A percentile compares a stretch with the other conserved stretches of the same genome.
Conservation (phyloP, 2,797 vertebrate genomes). For the Pseudochromis fuscus region DNA sequence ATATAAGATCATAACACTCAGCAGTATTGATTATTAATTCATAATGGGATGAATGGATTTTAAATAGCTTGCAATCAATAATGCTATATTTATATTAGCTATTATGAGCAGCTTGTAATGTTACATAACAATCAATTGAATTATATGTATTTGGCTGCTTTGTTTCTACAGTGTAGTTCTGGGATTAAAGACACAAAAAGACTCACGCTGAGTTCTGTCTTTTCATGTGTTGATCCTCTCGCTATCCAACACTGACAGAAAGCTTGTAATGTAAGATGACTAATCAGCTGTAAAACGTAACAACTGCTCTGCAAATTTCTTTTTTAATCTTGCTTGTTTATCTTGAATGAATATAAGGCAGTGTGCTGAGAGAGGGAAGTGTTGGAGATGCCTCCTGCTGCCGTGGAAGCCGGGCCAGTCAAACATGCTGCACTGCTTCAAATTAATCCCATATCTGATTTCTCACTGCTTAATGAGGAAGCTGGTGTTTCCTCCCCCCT, state of each 20-base stretch:
- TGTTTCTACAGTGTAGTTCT: slow-evolving; percentile 16
- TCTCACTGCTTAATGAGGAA: slow-evolving; percentile 33
- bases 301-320: slow-evolving; percentile 32
- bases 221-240: not conserved
- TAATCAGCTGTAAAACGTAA: slow-evolving; percentile 45
- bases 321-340: slow-evolving; percentile 57
- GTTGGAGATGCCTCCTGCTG: slow-evolving; percentile 29
- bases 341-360: slow-evolving; percentile 29
- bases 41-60: slow-evolving; percentile 30
- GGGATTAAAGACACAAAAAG: not conserved
- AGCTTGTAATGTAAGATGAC: slow-evolving; percentile 14
- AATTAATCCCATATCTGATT: slow-evolving; percentile 39
- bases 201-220: not conserved
- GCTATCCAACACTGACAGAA: slow-evolving; percentile 15
- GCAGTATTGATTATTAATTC: slow-evolving; percentile 30
- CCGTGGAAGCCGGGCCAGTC: slow-evolving; percentile 18
- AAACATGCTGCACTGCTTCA: slow-evolving; percentile 41
- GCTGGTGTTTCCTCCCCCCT: slow-evolving; percentile 13
- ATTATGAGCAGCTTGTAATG: slow-evolving; percentile 11
- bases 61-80: slow-evolving; percentile 35
- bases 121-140: slow-evolving; percentile 24
- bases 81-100: slow-evolving; percentile 20
- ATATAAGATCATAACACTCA: not conserved
- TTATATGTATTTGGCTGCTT: not conserved
- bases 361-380: slow-evolving; percentile 7